Evolutionary conservation across 2,113 vertebrate species (phyloP).

Genomic region (Erinaceus europaeus): DNA sequence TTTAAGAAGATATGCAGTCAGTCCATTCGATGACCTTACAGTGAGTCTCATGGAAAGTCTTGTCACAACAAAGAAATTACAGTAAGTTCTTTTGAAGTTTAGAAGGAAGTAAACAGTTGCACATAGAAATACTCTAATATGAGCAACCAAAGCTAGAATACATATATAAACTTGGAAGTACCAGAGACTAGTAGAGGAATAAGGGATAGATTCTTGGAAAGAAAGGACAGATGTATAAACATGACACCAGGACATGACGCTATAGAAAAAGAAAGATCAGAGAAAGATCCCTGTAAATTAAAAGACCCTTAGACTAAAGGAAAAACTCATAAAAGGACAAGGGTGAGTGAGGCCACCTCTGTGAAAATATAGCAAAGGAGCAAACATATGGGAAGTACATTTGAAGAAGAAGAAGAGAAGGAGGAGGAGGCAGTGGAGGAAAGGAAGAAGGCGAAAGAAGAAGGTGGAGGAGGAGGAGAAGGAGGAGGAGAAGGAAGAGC

Average conservation of each 20-base stretch:
- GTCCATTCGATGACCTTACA: background rate
- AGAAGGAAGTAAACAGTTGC: background rate
- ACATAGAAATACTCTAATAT: background rate
- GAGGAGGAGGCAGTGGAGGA: no score
- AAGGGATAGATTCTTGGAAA: background rate
- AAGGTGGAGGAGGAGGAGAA: no score
- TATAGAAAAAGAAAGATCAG: background rate
- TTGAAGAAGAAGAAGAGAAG: no score
- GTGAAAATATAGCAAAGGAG: background rate
- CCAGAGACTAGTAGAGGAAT: background rate
- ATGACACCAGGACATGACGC: background rate
- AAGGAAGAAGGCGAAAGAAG: no score
- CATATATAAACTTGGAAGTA: background rate
- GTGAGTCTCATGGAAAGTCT: background rate
- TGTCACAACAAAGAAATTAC: background rate
- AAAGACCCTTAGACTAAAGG: background rate
- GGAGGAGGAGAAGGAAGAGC: no score
- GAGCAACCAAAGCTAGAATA: background rate
- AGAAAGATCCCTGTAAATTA: background rate
- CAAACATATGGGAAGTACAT: background rate
- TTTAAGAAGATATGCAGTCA: no score
- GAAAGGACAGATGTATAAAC: background rate
- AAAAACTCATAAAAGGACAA: background rate
- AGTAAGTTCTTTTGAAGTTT: background rate
- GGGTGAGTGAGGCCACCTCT: background rate